Percentiles rank a stretch among this genome's conserved stretches.
phyloP scores from a whole-genome alignment of 2,113 vertebrate species.

The Hemichromis elongatus region DNA sequence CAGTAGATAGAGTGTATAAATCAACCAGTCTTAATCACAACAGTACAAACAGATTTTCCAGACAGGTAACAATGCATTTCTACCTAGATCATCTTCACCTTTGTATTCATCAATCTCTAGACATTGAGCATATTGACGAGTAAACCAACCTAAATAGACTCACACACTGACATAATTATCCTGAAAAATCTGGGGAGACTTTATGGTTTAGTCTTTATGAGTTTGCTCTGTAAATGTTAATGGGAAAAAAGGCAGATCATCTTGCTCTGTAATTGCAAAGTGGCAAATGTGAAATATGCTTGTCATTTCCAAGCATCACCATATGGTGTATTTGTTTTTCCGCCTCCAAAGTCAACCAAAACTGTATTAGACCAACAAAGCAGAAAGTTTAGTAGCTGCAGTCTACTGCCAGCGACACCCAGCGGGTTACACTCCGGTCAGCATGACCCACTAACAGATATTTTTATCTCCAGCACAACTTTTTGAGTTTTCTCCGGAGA shows the following conservation, averaged over 20 bases:
- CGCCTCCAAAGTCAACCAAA: neutral
- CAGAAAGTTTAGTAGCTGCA: neutral
- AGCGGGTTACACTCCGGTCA: slow-evolving; percentile 43
- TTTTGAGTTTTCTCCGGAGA: slow-evolving; percentile 54
- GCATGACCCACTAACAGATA: slow-evolving; percentile 66
- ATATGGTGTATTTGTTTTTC: neutral
- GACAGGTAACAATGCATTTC: neutral
- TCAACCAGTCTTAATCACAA: neutral
- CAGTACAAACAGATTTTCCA: neutral
- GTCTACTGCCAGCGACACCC: slow-evolving; percentile 1
- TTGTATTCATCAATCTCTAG: neutral
- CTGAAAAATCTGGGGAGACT: neutral
- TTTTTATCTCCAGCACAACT: slow-evolving; percentile 47
- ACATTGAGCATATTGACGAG: neutral
- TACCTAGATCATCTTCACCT: neutral
- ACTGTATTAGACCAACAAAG: neutral
- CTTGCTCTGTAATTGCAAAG: neutral
- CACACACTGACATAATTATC: neutral
- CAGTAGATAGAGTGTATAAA: neutral
- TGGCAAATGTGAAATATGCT: neutral
- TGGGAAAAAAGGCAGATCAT: neutral
- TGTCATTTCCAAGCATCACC: neutral
- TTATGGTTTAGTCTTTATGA: neutral
- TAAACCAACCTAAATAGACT: neutral
- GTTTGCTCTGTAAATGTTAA: neutral